Percentiles rank a stretch among this genome's conserved stretches.
Evolutionary conservation across 1,140 invertebrate genomes (phyloP).

Genomic region (Coboldia fuscipes): DNA sequence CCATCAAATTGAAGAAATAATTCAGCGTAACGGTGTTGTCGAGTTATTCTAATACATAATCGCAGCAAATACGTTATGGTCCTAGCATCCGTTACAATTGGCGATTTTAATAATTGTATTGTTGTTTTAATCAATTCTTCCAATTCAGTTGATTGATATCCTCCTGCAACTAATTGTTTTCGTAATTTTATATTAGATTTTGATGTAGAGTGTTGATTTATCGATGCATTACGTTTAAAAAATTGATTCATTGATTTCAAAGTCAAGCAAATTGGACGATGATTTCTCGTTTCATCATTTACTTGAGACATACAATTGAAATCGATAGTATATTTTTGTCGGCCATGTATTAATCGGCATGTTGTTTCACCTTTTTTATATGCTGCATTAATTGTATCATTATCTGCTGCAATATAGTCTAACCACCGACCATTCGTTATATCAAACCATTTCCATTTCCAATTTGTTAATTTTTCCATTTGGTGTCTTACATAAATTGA

Average conservation of each 20-base stretch:
- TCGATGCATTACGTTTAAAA: background rate
- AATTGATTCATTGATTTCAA: constrained; percentile 13
- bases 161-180: background rate
- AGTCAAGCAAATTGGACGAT: constrained; percentile 60
- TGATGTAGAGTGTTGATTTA: background rate
- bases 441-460: constrained; percentile 73
- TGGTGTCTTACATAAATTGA: background rate
- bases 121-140: background rate
- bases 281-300: constrained; percentile 61
- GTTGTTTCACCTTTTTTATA: constrained; percentile 55
- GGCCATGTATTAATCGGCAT: constrained; percentile 47
- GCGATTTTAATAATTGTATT: constrained; percentile 1
- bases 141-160: background rate
- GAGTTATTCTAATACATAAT: constrained; percentile 51
- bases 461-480: no score
- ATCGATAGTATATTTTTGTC: constrained; percentile 57
- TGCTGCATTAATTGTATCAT: constrained; percentile 64
- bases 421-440: constrained; percentile 63
- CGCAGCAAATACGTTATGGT: constrained; percentile 46
- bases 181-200: background rate
- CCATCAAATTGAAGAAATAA: constrained; percentile 57
- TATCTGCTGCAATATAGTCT: constrained; percentile 48
- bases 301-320: constrained; percentile 70
- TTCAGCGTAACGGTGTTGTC: constrained; percentile 51
- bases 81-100: background rate